phyloP scores from a whole-genome alignment of 2,888 invertebrate species.

The Xestia c-nigrum region DNA sequence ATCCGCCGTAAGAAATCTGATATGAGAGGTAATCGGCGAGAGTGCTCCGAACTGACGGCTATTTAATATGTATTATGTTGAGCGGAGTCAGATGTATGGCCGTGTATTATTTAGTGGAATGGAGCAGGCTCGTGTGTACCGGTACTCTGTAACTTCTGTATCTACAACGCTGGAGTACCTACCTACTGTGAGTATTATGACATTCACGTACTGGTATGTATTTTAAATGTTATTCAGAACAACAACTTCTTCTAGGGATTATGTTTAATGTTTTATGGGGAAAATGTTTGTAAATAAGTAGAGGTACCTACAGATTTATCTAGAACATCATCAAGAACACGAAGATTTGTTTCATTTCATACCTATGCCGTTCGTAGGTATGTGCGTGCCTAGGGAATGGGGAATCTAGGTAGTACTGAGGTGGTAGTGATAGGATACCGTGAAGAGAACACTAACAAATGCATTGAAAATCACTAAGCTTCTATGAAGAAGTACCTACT shows the following conservation, averaged over 20 bases:
- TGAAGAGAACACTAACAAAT: neutral
- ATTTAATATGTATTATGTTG: constrained; percentile 75
- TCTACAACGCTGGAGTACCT: neutral
- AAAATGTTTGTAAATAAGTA: neutral
- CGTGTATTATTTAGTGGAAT: constrained; percentile 65
- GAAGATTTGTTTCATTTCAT: neutral
- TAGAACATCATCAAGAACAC: neutral
- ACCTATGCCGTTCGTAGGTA: too few relatives aligned
- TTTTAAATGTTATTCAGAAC: neutral
- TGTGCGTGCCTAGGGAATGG: neutral
- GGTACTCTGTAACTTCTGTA: neutral
- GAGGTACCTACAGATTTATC: neutral
- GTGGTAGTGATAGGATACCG: neutral
- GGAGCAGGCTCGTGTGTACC: constrained; percentile 43
- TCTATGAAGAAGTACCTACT: neutral
- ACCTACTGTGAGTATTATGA: neutral
- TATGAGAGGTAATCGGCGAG: constrained; percentile 76
- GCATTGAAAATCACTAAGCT: neutral
- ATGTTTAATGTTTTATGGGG: neutral
- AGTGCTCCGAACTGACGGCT: constrained; percentile 69
- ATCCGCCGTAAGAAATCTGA: constrained; percentile 72
- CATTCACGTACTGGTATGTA: neutral
- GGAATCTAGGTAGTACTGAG: neutral
- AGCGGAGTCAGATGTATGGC: constrained; percentile 64
- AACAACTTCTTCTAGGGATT: neutral